These are phyloP conservation scores for Epirrhoe alternata DNA, from an alignment of 2,888 invertebrate species.

Conservation along the genomic window DNA sequence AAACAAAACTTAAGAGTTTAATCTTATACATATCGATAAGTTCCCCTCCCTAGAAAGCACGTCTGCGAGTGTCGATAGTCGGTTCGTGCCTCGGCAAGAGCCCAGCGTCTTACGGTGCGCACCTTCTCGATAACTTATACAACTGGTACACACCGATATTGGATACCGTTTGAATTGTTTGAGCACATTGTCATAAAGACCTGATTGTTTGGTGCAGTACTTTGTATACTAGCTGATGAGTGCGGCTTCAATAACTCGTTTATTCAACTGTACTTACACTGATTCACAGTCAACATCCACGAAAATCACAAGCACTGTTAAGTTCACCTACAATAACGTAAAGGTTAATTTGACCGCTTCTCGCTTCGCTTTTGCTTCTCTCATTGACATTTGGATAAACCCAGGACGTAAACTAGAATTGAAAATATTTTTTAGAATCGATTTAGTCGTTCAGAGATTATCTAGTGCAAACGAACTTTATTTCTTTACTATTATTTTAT, in stretches of 20 bases:
- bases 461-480: too few species aligned
- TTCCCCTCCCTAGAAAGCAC: slow-evolving; percentile 29
- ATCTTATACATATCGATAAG: slow-evolving; percentile 28
- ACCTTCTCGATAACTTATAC: slow-evolving; percentile 69
- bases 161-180: slow-evolving; percentile 28
- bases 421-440: too few species aligned
- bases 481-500: too few species aligned
- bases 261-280: slow-evolving; percentile 80
- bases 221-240: background rate
- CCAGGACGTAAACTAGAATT: too few species aligned
- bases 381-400: too few species aligned
- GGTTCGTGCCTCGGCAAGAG: slow-evolving; percentile 77
- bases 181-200: slow-evolving; percentile 19
- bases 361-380: too few species aligned
- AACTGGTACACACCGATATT: slow-evolving; percentile 36
- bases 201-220: slow-evolving; percentile 1
- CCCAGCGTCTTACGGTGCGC: slow-evolving; percentile 67
- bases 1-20: background rate
- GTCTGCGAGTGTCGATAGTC: slow-evolving; percentile 46
- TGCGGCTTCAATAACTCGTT: slow-evolving; percentile 68
- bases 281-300: slow-evolving; percentile 75
- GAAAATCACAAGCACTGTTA: slow-evolving; percentile 78
- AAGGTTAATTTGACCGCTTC: slow-evolving; percentile 60
- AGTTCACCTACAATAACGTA: slow-evolving; percentile 51
- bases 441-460: too few species aligned